Evolutionary conservation across 2,888 invertebrate genomes (phyloP).

Genomic region (Disparrhopalites patrizii): DNA sequence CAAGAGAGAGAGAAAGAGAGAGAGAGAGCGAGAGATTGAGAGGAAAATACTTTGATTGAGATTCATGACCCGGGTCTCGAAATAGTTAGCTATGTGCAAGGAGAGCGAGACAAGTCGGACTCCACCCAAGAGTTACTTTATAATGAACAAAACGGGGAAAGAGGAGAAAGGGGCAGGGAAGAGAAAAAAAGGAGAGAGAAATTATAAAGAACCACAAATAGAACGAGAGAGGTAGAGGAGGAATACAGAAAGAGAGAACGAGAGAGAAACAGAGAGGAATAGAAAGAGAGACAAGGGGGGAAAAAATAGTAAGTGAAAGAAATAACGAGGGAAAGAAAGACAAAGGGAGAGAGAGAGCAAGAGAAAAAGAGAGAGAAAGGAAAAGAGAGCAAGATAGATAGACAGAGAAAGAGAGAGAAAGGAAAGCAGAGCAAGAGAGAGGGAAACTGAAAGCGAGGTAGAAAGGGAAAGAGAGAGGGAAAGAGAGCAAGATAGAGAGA

Average conservation of each 20-base stretch:
- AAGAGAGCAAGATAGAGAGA: neutral
- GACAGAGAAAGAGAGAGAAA: too few species aligned
- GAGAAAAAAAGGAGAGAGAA: neutral
- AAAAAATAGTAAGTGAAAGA: too few species aligned
- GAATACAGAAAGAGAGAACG: neutral
- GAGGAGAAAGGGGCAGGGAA: neutral
- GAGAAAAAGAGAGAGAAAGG: neutral
- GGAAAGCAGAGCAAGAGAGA: neutral
- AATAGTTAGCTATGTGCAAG: conserved; percentile 9
- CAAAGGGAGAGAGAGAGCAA: neutral
- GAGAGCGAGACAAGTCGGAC: neutral
- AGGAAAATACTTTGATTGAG: conserved; percentile 23
- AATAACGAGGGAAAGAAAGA: neutral
- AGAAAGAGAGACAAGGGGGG: neutral
- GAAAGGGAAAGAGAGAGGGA: neutral
- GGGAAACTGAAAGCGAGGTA: neutral
- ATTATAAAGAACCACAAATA: conserved; percentile 6
- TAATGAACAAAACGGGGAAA: neutral
- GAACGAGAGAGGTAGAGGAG: neutral
- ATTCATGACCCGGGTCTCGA: conserved; percentile 29
- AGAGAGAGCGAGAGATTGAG: conserved; percentile 8
- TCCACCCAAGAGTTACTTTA: conserved; percentile 4
- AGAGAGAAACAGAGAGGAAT: neutral
- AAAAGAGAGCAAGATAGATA: too few species aligned
- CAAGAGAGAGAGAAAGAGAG: neutral